Conservation (phyloP, 1,140 invertebrate species). For the Listronotus bonariensis region DNA sequence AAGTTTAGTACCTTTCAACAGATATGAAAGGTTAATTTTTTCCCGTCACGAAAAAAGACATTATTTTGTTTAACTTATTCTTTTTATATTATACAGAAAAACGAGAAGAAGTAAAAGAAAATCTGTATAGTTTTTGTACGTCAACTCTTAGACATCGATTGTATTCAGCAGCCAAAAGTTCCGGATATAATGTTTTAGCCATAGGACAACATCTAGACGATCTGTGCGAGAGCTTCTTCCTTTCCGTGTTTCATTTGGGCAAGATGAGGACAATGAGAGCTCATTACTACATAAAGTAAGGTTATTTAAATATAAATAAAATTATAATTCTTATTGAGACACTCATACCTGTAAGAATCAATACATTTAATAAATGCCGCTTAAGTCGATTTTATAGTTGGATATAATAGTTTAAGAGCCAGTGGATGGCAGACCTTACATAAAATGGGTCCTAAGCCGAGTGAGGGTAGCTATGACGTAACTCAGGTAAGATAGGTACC, state of each 20-base stretch:
- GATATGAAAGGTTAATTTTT: no score
- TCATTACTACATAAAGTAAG: conserved; percentile 71
- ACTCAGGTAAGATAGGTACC: no score
- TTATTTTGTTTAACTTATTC: no score
- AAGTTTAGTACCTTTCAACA: background rate
- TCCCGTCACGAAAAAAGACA: no score
- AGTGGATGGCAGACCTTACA: no score
- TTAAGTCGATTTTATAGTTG: no score
- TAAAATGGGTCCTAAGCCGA: no score
- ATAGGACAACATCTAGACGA: conserved; percentile 88
- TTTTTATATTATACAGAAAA: conserved; percentile 38
- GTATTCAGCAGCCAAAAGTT: conserved; percentile 73
- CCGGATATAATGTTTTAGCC: conserved; percentile 84
- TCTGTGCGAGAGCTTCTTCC: conserved; percentile 80
- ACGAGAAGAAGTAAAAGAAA: conserved; percentile 42
- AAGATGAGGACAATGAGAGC: conserved; percentile 81
- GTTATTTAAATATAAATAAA: background rate
- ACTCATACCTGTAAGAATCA: no score
- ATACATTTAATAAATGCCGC: no score
- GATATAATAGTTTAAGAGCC: no score
- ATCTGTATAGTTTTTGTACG: conserved; percentile 45
- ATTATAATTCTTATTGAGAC: no score
- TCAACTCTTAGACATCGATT: conserved; percentile 58
- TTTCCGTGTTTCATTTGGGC: conserved; percentile 82
- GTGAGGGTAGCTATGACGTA: no score